phyloP scores from a whole-genome alignment of 1,140 invertebrate genomes.

The Drosophila lowei region DNA sequence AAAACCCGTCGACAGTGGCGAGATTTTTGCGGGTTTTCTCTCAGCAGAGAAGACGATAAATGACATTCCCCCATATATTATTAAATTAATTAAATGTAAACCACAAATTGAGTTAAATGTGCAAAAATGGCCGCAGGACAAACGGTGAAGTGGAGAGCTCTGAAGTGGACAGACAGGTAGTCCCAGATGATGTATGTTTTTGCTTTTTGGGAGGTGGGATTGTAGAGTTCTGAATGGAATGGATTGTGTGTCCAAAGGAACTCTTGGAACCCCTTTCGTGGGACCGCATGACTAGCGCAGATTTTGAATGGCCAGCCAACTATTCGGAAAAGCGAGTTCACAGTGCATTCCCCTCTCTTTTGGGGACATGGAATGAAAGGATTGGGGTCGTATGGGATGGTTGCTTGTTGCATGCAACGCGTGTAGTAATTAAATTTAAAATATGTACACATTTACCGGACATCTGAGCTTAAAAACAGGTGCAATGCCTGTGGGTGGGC shows the following conservation, averaged over 20 bases:
- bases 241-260: neutral
- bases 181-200: constrained; percentile 18
- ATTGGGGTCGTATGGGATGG: constrained; percentile 38
- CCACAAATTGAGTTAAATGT: constrained; percentile 80
- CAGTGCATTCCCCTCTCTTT: constrained; percentile 25
- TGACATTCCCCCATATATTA: constrained; percentile 56
- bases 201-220: constrained; percentile 7
- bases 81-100: constrained; percentile 79
- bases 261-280: constrained; percentile 18
- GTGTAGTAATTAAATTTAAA: constrained; percentile 80
- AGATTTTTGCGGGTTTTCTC: constrained; percentile 49
- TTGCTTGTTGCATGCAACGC: constrained; percentile 53
- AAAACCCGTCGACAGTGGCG: constrained; percentile 40
- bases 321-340: constrained; percentile 66
- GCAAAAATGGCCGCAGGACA: constrained; percentile 67
- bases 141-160: constrained; percentile 10
- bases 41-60: constrained; percentile 26
- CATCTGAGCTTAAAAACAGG: constrained; percentile 68
- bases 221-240: constrained; percentile 1
- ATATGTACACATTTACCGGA: constrained; percentile 70
- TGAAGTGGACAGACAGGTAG: constrained; percentile 15
- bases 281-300: constrained; percentile 30
- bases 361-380: constrained; percentile 62
- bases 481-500: constrained; percentile 28
- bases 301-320: constrained; percentile 67